These are phyloP conservation scores for Sitta europaea DNA, from an alignment of 2,113 vertebrate species.

Conservation along the genomic window DNA sequence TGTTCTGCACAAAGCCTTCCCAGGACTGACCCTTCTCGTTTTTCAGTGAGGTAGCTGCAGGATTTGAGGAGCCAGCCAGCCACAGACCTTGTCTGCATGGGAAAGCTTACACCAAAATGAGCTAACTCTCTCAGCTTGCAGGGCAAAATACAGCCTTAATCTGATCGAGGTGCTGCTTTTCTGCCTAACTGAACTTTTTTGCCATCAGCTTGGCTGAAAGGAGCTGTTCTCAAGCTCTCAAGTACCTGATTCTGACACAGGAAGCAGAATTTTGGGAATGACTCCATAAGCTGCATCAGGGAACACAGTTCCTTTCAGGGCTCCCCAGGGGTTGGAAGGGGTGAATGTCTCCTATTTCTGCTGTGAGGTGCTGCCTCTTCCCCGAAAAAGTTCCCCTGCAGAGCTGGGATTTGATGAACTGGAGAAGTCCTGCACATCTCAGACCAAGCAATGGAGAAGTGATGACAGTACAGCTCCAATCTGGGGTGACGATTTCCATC, in stretches of 20 bases:
- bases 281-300: rapidly evolving
- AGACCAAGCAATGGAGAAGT: not conserved
- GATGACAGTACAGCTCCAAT: not conserved
- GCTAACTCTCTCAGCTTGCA: not conserved
- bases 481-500: not conserved
- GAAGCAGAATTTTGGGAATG: not conserved
- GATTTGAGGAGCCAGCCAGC: not conserved
- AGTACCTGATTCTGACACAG: not conserved
- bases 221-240: not conserved
- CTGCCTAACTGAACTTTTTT: not conserved
- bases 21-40: not conserved
- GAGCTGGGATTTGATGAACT: not conserved
- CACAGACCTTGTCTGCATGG: not conserved
- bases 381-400: not conserved
- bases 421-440: not conserved
- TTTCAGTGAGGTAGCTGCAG: not conserved
- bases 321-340: rapidly evolving
- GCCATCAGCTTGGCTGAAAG: not conserved
- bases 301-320: rapidly evolving
- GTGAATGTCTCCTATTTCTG: not conserved
- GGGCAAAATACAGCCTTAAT: not conserved
- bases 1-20: not conserved
- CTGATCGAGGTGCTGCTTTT: not conserved
- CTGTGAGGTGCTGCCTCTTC: not conserved
- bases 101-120: not conserved